Evolutionary conservation across 2,113 vertebrate species (phyloP), one percentile per base, ranked within the genome.

Genomic region (Galbula dea): DNA sequence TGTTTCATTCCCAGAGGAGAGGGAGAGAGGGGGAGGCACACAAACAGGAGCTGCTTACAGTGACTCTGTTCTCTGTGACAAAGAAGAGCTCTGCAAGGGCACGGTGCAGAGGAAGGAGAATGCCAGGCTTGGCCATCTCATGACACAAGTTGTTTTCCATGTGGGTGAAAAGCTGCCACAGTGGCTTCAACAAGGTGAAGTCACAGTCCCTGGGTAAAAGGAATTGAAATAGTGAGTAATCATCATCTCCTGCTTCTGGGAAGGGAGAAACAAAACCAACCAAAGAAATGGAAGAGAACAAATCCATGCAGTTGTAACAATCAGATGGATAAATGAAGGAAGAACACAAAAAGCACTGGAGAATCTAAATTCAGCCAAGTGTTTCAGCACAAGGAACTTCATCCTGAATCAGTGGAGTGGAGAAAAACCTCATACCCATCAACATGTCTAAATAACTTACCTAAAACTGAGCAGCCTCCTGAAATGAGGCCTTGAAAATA

Each of bases 71-170:
- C 95, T 99, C 99, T 1, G 99, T 98, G 11, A 99, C 97, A 57
- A 99, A 99, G 98, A 99, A 99, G 82, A 99, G 98, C 62, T 99
- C 99, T 1, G 99, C 99, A 83, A 99, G 98, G 32, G 99, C 99
- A 26, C 99, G 98, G 96, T 99, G 99, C 68, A 99, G 98, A 54
- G 99, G 99, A 75, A 99, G 98, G 81, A 99, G 98, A 94, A 99
- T 98, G 3, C 98, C 98, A 66, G 98, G 97, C 93, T 98, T 98
- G 45, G 98, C 97, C 51, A 98, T 92, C 19, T 99, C 99, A 10
- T 98, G 98, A 93, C 96, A 98, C 22, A 98, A 94, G 68, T 96
- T 96, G 79, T 98, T 98, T 90, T 99, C 99, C 99, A 99, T 99
- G 8, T 98, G 96, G 67, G 98, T 98, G 80, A 99, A 99, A 66